A percentile compares a stretch with the other conserved stretches of the same genome.
These are phyloP conservation scores for Drosophila peninsularis DNA, from an alignment of 2,888 invertebrate species.

Conservation along the genomic window DNA sequence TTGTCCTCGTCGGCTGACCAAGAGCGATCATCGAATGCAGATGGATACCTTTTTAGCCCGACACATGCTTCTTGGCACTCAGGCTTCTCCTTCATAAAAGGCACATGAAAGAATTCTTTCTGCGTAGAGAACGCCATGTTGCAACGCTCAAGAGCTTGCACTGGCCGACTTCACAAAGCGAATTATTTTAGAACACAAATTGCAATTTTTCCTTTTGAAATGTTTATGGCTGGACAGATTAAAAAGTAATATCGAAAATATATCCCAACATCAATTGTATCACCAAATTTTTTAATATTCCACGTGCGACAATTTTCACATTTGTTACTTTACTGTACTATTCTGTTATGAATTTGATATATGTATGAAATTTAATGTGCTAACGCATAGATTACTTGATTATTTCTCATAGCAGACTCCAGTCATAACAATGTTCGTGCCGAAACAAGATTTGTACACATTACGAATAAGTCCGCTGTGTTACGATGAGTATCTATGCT, in stretches of 20 bases:
- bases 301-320: constrained; percentile 56
- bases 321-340: constrained; percentile 40
- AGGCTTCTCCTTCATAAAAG: constrained; percentile 73
- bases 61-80: constrained; percentile 73
- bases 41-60: constrained; percentile 80
- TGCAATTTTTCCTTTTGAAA: constrained; percentile 45
- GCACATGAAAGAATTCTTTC: constrained; percentile 81
- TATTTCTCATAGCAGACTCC: not conserved
- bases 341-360: not conserved
- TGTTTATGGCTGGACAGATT: constrained; percentile 44
- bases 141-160: constrained; percentile 4
- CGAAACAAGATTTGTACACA: too few species aligned
- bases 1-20: constrained; percentile 79
- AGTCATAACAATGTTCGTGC: too few species aligned
- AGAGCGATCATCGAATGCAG: constrained; percentile 79
- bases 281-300: constrained; percentile 43
- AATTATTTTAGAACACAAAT: constrained; percentile 45
- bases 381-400: constrained; percentile 25
- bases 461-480: too few species aligned
- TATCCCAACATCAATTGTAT: constrained; percentile 55
- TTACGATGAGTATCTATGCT: too few species aligned
- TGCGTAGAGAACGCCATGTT: constrained; percentile 84
- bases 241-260: constrained; percentile 47
- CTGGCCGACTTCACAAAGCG: constrained; percentile 21
- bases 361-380: too few species aligned